Conservation (phyloP, 2,888 invertebrate species). For the Netelia inedita region DNA sequence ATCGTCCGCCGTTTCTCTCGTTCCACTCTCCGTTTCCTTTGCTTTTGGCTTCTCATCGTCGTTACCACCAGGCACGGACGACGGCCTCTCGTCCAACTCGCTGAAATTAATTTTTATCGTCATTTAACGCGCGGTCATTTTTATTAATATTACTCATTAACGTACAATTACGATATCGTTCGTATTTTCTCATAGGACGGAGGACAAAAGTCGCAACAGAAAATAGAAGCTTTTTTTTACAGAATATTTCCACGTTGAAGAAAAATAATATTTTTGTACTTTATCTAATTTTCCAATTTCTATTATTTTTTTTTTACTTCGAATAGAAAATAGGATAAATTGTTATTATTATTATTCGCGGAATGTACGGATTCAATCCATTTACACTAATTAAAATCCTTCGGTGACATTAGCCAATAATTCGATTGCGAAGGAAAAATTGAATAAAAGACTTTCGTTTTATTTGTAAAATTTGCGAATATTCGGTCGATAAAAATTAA, state of each 20-base stretch:
- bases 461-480: neutral
- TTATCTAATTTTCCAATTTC: neutral
- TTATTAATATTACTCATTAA: neutral
- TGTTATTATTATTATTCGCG: neutral
- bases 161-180: neutral
- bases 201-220: no score
- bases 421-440: neutral
- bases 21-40: slow-evolving; percentile 76
- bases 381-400: neutral
- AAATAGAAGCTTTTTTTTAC: no score
- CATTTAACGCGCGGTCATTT: neutral
- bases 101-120: slow-evolving; percentile 44
- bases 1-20: slow-evolving; percentile 77
- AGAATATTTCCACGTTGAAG: no score
- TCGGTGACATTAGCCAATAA: neutral
- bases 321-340: neutral
- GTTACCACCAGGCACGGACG: slow-evolving; percentile 66
- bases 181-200: no score
- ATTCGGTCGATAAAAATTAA: slow-evolving; percentile 52
- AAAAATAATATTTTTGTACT: no score
- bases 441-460: neutral
- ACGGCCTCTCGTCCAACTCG: slow-evolving; percentile 80
- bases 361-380: neutral
- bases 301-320: neutral
- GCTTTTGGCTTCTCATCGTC: slow-evolving; percentile 75